These are phyloP conservation scores for Thumatha senex DNA, from an alignment of 2,888 invertebrate genomes.

Conservation along the genomic window DNA sequence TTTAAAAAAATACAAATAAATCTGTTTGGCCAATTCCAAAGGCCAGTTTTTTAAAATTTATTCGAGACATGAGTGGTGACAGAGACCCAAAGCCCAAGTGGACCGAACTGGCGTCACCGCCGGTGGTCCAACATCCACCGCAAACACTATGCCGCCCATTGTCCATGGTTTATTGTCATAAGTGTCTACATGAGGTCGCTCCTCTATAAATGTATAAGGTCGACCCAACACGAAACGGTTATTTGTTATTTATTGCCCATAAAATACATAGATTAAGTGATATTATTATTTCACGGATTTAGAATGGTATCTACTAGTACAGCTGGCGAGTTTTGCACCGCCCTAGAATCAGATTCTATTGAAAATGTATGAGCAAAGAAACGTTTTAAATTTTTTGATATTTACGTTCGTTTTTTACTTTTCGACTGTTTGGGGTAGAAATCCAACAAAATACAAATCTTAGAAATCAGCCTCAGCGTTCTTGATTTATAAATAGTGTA, in stretches of 20 bases:
- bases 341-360: too few relatives aligned
- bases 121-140: constrained; percentile 73
- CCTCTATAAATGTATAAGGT: constrained; percentile 27
- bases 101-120: constrained; percentile 40
- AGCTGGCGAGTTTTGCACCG: too few relatives aligned
- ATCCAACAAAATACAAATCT: too few relatives aligned
- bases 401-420: too few relatives aligned
- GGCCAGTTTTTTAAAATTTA: constrained; percentile 4
- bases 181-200: constrained; percentile 45
- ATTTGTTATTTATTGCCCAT: constrained; percentile 27
- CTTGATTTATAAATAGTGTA: too few relatives aligned
- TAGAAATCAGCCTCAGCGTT: too few relatives aligned
- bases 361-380: too few relatives aligned
- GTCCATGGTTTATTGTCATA: constrained; percentile 70
- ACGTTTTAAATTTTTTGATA: too few relatives aligned
- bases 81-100: constrained; percentile 27
- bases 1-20: not conserved
- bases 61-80: constrained; percentile 32
- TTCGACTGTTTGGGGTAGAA: too few relatives aligned
- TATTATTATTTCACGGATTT: constrained; percentile 12
- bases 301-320: not conserved
- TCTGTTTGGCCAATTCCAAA: not conserved
- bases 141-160: constrained; percentile 63
- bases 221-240: constrained; percentile 14
- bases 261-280: constrained; percentile 21